Percentiles rank a stretch among this genome's conserved stretches.
Evolutionary conservation across 2,797 vertebrate species (phyloP).

Genomic region (Poeciliopsis infans): DNA sequence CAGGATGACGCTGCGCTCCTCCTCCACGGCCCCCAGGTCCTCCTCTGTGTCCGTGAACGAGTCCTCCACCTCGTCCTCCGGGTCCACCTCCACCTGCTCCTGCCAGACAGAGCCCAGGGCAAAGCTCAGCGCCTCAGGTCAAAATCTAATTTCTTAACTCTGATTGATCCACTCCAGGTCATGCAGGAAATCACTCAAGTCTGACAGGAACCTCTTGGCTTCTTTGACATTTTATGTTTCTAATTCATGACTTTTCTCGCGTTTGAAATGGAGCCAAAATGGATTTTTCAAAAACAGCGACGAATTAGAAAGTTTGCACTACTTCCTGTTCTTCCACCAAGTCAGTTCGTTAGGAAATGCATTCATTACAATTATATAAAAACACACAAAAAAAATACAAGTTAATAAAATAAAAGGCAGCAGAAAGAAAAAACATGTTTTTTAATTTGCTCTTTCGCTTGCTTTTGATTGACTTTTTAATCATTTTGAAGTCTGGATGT

Average conservation of each 20-base stretch:
- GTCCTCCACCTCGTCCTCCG: constrained; percentile 92
- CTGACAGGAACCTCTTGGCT: too few species aligned
- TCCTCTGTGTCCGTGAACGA: constrained; percentile 87
- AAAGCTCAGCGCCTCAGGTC: background rate
- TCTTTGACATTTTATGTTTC: too few species aligned
- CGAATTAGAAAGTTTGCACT: too few species aligned
- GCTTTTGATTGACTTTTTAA: background rate
- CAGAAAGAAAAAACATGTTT: too few species aligned
- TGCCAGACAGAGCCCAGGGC: constrained; percentile 45
- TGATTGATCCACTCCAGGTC: background rate
- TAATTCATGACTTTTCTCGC: background rate
- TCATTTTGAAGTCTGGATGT: background rate
- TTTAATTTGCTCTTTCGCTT: too few species aligned
- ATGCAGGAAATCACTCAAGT: too few species aligned
- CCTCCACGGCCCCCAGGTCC: constrained; percentile 93
- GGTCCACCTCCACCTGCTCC: constrained; percentile 91
- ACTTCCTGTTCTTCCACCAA: background rate
- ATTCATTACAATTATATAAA: too few species aligned
- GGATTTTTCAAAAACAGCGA: background rate
- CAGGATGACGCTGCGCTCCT: constrained; percentile 96
- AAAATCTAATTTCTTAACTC: background rate
- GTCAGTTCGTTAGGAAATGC: too few species aligned
- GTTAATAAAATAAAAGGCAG: too few species aligned
- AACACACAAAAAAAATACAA: too few species aligned
- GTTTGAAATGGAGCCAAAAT: background rate